Evolutionary conservation across 2,797 vertebrate genomes (phyloP).

Genomic region (Salarias fasciatus): DNA sequence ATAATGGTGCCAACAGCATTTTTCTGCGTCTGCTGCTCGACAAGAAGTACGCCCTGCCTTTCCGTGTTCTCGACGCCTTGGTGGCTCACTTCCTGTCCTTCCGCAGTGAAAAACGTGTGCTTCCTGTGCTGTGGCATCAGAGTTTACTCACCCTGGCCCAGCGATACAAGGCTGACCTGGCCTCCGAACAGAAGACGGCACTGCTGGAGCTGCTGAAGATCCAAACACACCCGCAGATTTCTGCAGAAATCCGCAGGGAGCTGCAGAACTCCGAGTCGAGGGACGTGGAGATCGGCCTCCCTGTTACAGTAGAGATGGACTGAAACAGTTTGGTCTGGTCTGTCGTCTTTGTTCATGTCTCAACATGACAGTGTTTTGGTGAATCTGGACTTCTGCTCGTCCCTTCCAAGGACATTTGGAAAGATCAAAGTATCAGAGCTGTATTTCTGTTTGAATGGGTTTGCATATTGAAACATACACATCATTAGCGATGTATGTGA

Average conservation of each 20-base stretch:
- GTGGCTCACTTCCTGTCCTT: slow-evolving; percentile 96
- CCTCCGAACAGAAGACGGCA: slow-evolving; percentile 91
- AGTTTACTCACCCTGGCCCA: slow-evolving; percentile 92
- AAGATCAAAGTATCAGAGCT: background rate
- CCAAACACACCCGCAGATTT: slow-evolving; percentile 88
- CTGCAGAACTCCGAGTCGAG: slow-evolving; percentile 87
- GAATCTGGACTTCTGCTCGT: background rate
- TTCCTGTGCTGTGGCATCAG: slow-evolving; percentile 99
- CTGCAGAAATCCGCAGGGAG: slow-evolving; percentile 90
- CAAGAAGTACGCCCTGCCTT: slow-evolving; percentile 98
- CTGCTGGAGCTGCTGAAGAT: slow-evolving; percentile 92
- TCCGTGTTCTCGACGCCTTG: slow-evolving; percentile 95
- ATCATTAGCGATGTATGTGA: slow-evolving; percentile 19
- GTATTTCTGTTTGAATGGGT: slow-evolving; percentile 1
- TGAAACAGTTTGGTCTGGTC: slow-evolving; percentile 52
- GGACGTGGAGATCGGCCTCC: slow-evolving; percentile 85
- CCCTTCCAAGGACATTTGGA: no score
- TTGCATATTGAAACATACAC: slow-evolving; percentile 16
- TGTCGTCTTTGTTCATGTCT: background rate
- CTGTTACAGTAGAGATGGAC: slow-evolving; percentile 78
- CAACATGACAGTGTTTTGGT: background rate
- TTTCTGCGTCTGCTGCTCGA: slow-evolving; percentile 95
- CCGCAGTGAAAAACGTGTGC: slow-evolving; percentile 85
- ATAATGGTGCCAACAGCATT: slow-evolving; percentile 97
- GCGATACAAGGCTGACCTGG: slow-evolving; percentile 96